Base-by-base conservation (phyloP, 2,113 vertebrate species). In the Geococcyx californianus region DNA sequence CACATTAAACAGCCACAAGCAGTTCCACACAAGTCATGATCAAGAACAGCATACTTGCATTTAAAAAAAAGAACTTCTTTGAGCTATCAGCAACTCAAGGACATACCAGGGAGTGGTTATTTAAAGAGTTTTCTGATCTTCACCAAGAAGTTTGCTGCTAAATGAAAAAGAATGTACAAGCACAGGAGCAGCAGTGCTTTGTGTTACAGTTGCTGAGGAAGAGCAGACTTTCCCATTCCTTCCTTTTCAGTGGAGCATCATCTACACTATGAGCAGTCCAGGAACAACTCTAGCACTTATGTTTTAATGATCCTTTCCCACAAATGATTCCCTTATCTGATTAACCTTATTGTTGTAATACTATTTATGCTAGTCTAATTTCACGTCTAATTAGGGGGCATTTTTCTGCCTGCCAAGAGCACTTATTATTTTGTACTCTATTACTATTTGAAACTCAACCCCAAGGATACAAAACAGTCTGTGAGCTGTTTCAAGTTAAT, bases 111-210 rank as follows among this genome's bases (percentile, higher is more conserved):
- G 93, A 97, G 94, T 85, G 81, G 82, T 94, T 93, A 81, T 95
- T 90, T 89, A 80, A 95, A 93, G 63, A 59, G 26, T 84, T 95
- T 97, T 95, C 93, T 91, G 91, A 94, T 96, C 93, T 95, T 84
- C 76, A 87, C 56, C 36, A 79, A 94, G 66, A 84, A 93, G 34
- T 81, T 89, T 69, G 34, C 62, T 82, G 80, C 80, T 97, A 96
- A 96, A 84, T 4, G 33, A 88, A 94, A 96, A 95, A 93, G 90
- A 95, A 94, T 88, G 93, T 85, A 79, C 36, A 58, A 85, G 84
- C 56, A 82, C 74, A 89, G 87, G 93, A 89, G 89, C 67, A 73
- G 59, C 34, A 91, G 58, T 4, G 18, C 68, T 88, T 88, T 83
- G 33, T 85, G 47, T 51, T 73, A 76, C 0, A 0, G 31, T 40